A percentile compares a stretch with the other conserved stretches of the same genome.
phyloP scores from a whole-genome alignment of 2,113 vertebrate genomes.

The Leucopsar rothschildi region DNA sequence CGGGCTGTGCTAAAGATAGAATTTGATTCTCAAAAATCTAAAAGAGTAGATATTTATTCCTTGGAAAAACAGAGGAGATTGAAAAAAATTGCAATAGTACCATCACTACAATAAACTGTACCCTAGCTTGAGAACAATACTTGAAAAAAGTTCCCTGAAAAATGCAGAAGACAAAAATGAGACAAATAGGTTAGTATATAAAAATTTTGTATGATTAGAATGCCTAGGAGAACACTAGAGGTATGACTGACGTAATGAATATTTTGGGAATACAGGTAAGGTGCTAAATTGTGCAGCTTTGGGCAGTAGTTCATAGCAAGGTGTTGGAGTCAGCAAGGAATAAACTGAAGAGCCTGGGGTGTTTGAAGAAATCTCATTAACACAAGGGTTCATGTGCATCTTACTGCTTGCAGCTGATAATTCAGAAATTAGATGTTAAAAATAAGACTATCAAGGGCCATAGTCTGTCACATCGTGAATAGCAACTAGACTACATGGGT shows the following conservation, averaged over 20 bases:
- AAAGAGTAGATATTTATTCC: not conserved
- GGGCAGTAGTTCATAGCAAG: not conserved
- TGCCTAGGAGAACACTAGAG: not conserved
- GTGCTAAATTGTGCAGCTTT: not conserved
- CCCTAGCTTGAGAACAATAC: not conserved
- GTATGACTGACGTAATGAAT: not conserved
- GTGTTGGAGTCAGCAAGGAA: not conserved
- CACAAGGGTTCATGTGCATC: not conserved
- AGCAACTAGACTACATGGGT: not conserved
- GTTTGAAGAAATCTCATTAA: not conserved
- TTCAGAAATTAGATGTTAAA: not conserved
- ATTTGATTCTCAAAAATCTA: not conserved
- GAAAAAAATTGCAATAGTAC: not conserved
- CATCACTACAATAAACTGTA: not conserved
- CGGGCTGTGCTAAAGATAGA: not conserved
- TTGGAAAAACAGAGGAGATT: not conserved
- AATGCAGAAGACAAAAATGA: constrained; percentile 29
- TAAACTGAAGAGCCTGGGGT: not conserved
- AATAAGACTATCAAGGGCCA: not conserved
- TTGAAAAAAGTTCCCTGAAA: not conserved
- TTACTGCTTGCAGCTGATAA: not conserved
- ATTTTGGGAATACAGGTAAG: constrained; percentile 7
- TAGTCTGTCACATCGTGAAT: not conserved
- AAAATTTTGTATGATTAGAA: not conserved
- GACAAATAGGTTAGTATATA: constrained; percentile 11